These are phyloP conservation scores for Nicator chloris DNA, from an alignment of 2,113 vertebrate genomes.

Conservation along the genomic window DNA sequence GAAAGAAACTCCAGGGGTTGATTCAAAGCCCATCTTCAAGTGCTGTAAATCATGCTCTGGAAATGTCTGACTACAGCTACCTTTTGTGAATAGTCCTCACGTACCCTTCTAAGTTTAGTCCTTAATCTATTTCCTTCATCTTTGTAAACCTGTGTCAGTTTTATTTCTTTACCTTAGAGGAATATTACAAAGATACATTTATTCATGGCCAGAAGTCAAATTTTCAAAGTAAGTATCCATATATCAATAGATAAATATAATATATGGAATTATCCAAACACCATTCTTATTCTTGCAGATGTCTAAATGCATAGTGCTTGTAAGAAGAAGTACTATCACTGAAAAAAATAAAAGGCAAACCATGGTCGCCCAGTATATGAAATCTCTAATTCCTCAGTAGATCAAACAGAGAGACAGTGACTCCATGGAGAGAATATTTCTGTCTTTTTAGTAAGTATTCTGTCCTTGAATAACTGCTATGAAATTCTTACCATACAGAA, in stretches of 20 bases:
- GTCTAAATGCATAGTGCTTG: neutral
- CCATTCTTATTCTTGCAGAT: neutral
- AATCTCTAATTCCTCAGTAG: neutral
- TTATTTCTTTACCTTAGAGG: neutral
- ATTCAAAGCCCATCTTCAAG: neutral
- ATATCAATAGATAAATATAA: neutral
- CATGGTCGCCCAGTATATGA: neutral
- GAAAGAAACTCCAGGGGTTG: neutral
- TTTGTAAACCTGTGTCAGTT: neutral
- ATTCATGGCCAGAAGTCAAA: neutral
- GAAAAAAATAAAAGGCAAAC: neutral
- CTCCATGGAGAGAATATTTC: neutral
- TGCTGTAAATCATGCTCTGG: neutral
- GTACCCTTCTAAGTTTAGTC: neutral
- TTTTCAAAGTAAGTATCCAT: neutral
- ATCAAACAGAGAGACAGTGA: neutral
- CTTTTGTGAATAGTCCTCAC: constrained; percentile 9
- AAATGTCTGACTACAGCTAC: neutral
- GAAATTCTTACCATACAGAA: neutral
- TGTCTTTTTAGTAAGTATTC: neutral
- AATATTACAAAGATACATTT: neutral
- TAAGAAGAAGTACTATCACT: neutral
- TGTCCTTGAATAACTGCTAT: neutral
- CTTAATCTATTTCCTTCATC: neutral
- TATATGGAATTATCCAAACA: neutral